Base-by-base conservation (phyloP, 2,797 vertebrate genomes). In the Carapus acus region DNA sequence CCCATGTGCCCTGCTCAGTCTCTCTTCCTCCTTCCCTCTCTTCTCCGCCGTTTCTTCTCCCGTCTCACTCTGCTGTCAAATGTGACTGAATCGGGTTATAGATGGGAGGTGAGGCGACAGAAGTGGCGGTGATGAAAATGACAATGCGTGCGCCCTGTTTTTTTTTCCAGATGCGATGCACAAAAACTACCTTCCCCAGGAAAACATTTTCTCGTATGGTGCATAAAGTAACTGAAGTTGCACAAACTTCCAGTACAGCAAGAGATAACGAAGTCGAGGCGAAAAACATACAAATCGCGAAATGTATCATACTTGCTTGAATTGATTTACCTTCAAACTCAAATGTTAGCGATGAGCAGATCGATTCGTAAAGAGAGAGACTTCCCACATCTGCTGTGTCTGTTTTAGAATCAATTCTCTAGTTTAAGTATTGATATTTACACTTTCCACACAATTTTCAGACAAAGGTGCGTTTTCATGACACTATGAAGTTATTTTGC, bases 11-110 rank as follows among this genome's bases (percentile, higher is more conserved):
- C 39, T 31, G 24, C 51, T 41, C 21, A 14, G 24, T 43, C 17
- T 13, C 8, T 42, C 11, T 33, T 6, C 44, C 24, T 40, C 33
- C 36, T 15, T 39, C n/a, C 22, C 53, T 42, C 50, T 36, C 40
- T 44, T 7, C 68, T 72, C 49, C 72, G 65, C 62, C 23, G 55
- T 68, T 65, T 69, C 68, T 72, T 58, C 76, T 79, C 60, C 76
- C 70, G 52, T 79, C 70, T 79, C 77, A 82, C 79, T 86, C 73
- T 78, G 72, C 78, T 85, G 81, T 88, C 86, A 87, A 67, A 69
- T 75, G 85, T 90, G 88, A 89, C 87, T 88, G 88, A 89, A 89
- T 90, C 83, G 61, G 88, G 88, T 88, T 89, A 88, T 77, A 72
- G 73, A 84, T 69, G 61, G 75, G 76, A 63, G 79, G 77, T 15